Evolutionary conservation across 2,797 vertebrate species (phyloP).

Genomic region (Platyrinchus mystaceus): DNA sequence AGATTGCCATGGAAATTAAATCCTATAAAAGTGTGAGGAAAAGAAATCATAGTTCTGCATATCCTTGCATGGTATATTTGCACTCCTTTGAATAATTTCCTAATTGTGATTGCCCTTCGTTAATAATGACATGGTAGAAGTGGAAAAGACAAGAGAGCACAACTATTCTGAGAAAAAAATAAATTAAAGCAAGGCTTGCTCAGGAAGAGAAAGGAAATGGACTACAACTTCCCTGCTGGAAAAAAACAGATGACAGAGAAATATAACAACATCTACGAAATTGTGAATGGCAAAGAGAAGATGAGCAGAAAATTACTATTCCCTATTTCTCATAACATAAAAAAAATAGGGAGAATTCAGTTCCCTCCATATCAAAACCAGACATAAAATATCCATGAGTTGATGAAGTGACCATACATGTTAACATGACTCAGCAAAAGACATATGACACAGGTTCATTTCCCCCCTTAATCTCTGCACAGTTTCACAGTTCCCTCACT

Average conservation of each 20-base stretch:
- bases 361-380: not conserved
- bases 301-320: slow-evolving; percentile 28
- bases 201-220: not conserved
- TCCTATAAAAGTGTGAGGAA: not conserved
- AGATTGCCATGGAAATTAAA: not conserved
- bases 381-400: not conserved
- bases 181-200: not conserved
- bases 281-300: not conserved
- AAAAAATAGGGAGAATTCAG: not conserved
- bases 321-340: not conserved
- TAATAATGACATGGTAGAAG: not conserved
- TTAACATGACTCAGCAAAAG: not conserved
- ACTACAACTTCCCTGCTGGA: not conserved
- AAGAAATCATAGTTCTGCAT: not conserved
- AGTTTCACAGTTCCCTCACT: not conserved
- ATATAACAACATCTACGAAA: not conserved
- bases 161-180: not conserved
- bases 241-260: slow-evolving; percentile 19
- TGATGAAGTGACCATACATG: not conserved
- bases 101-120: not conserved
- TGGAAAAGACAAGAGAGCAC: not conserved
- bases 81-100: not conserved
- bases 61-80: not conserved
- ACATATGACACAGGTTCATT: not conserved
- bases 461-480: not conserved